Percentiles rank a stretch among this genome's conserved stretches.
phyloP scores from a whole-genome alignment of 2,113 vertebrate species.

The Chitala chitala region DNA sequence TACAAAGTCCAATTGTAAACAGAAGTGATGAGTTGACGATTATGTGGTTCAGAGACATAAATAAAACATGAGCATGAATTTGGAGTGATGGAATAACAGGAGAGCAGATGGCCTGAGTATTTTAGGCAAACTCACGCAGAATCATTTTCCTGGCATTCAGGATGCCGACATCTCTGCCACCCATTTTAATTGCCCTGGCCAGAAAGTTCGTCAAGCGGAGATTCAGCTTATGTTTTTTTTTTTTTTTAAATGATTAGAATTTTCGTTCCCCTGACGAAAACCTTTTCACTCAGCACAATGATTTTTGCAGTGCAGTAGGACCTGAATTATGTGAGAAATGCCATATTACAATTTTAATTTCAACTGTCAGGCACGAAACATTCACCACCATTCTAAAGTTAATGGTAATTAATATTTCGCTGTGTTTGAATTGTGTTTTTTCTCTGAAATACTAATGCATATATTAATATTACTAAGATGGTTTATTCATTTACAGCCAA shows the following conservation, averaged over 20 bases:
- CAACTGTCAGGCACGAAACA: no score
- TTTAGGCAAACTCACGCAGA: conserved; percentile 55
- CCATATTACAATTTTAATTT: no score
- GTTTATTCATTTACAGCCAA: no score
- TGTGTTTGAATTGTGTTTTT: no score
- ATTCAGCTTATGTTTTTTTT: neutral
- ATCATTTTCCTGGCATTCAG: conserved; percentile 52
- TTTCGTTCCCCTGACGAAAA: neutral
- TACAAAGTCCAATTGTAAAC: neutral
- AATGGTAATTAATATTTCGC: no score
- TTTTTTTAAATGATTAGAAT: neutral
- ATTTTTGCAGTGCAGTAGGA: neutral
- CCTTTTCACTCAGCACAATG: neutral
- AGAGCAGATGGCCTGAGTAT: conserved; percentile 56
- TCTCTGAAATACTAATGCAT: no score
- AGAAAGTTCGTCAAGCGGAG: conserved; percentile 14
- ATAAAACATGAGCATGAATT: conserved; percentile 60
- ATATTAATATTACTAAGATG: no score
- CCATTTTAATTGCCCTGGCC: conserved; percentile 40
- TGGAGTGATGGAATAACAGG: conserved; percentile 48
- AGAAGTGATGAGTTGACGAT: conserved; percentile 42
- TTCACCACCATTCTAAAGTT: no score
- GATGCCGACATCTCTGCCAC: conserved; percentile 43
- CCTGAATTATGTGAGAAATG: neutral
- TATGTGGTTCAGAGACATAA: conserved; percentile 57